A percentile compares a stretch with the other conserved stretches of the same genome.
phyloP scores from a whole-genome alignment of 2,888 invertebrate species.

The Dioctria rufipes region DNA sequence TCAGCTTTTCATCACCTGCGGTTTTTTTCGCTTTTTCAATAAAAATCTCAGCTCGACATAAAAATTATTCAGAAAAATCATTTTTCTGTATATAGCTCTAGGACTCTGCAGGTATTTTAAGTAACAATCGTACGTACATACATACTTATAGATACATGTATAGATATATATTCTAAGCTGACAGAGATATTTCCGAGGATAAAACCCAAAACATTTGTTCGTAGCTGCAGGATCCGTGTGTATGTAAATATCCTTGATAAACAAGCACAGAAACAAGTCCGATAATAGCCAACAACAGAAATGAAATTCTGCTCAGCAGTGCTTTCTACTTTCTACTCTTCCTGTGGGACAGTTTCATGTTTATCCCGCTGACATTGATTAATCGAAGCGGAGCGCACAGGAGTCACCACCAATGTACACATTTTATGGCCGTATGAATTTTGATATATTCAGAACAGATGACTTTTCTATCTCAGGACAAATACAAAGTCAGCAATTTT shows the following conservation, averaged over 20 bases:
- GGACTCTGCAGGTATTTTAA: not conserved
- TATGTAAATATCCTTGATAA: slow-evolving; percentile 27
- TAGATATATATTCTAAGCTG: too few relatives aligned
- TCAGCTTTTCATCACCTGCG: too few relatives aligned
- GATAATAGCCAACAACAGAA: slow-evolving; percentile 33
- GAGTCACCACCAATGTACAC: slow-evolving; percentile 33
- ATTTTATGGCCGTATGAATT: slow-evolving; percentile 41
- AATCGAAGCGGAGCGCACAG: slow-evolving; percentile 33
- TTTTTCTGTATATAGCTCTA: slow-evolving; percentile 11
- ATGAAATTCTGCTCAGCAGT: slow-evolving; percentile 1
- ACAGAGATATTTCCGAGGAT: not conserved
- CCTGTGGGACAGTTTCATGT: not conserved
- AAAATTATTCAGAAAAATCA: slow-evolving; percentile 24
- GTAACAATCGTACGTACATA: too few relatives aligned
- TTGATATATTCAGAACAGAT: slow-evolving; percentile 42
- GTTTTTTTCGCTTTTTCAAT: not conserved
- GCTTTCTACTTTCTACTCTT: not conserved
- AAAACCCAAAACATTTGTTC: slow-evolving; percentile 3
- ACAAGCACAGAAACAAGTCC: slow-evolving; percentile 22
- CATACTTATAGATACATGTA: too few relatives aligned
- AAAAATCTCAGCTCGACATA: slow-evolving; percentile 22
- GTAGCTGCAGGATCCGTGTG: slow-evolving; percentile 7
- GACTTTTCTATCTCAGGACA: slow-evolving; percentile 39
- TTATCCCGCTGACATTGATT: slow-evolving; percentile 35
- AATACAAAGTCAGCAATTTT: slow-evolving; percentile 1